phyloP scores from a whole-genome alignment of 92 coral and sea anemone species.

The Hydrozoanthus gracilis region DNA sequence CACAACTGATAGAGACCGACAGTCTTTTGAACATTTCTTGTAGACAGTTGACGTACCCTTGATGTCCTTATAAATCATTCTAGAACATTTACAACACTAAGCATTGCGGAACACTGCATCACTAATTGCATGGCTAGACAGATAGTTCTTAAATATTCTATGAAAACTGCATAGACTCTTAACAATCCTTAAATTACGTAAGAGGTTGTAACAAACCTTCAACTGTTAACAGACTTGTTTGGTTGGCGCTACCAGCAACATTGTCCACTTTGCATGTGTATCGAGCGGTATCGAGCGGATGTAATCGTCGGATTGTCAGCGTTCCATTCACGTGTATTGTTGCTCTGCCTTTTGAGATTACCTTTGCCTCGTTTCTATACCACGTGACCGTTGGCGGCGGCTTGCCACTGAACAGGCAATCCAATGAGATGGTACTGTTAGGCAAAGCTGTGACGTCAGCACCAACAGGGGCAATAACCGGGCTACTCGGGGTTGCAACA shows the following conservation, averaged over 20 bases:
- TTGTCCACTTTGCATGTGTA: slow-evolving; percentile 52
- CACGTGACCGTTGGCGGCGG: slow-evolving; percentile 52
- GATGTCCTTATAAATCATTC: too few species aligned
- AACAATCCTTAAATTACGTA: background rate
- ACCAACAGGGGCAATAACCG: slow-evolving; percentile 57
- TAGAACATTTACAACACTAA: background rate
- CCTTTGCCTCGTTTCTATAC: slow-evolving; percentile 57
- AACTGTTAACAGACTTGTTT: slow-evolving; percentile 31
- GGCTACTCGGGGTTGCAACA: slow-evolving; percentile 18
- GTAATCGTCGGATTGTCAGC: slow-evolving; percentile 34
- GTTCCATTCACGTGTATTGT: slow-evolving; percentile 19
- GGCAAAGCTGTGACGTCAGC: slow-evolving; percentile 65
- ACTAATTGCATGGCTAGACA: too few species aligned
- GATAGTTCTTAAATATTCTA: too few species aligned
- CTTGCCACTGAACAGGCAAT: slow-evolving; percentile 44
- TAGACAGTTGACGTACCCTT: too few species aligned
- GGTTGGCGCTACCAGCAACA: slow-evolving; percentile 48
- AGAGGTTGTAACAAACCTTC: background rate
- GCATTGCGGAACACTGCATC: background rate
- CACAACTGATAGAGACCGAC: too few species aligned
- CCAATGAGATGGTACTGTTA: slow-evolving; percentile 58
- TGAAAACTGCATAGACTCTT: too few species aligned
- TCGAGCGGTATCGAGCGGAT: slow-evolving; percentile 37
- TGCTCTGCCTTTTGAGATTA: slow-evolving; percentile 40
- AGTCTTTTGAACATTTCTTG: too few species aligned